Conservation (phyloP, 92 coral and sea anemone genomes). For the Palythoa heliodiscus region DNA sequence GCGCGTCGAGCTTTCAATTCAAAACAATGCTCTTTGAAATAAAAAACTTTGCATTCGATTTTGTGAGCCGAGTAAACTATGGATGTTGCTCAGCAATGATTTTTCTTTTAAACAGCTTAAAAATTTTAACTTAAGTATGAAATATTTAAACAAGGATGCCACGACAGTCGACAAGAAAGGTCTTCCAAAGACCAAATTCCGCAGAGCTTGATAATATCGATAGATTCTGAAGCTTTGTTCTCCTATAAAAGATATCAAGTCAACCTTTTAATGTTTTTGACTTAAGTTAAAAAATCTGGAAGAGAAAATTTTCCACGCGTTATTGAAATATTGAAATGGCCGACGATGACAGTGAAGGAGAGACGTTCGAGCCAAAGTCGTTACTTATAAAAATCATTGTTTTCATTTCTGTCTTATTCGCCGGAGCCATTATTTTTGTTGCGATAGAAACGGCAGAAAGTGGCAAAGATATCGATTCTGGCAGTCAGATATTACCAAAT, state of each 20-base stretch:
- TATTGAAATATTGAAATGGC: constrained; percentile 32
- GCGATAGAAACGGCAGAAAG: constrained; percentile 62
- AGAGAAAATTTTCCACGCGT: background rate
- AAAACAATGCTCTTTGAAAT: background rate
- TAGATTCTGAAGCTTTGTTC: background rate
- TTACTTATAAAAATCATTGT: constrained; percentile 62
- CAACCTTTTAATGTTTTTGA: background rate
- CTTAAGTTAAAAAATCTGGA: background rate
- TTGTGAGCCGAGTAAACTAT: background rate
- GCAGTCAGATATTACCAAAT: constrained; percentile 23
- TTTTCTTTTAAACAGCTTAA: background rate
- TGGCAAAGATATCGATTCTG: background rate
- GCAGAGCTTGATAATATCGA: background rate
- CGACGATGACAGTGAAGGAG: constrained; percentile 16
- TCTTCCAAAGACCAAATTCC: background rate
- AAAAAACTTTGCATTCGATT: background rate
- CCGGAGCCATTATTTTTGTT: constrained; percentile 85
- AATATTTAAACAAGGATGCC: background rate
- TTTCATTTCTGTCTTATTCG: constrained; percentile 62
- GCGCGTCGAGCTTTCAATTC: background rate
- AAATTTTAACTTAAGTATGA: background rate
- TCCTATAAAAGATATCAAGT: background rate
- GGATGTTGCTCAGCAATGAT: background rate
- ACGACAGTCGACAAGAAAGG: background rate
- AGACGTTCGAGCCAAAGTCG: constrained; percentile 77